Evolutionary conservation across 1,140 invertebrate species (phyloP), one percentile per base, ranked within the genome.

Genomic region (Melanaphis sacchari): DNA sequence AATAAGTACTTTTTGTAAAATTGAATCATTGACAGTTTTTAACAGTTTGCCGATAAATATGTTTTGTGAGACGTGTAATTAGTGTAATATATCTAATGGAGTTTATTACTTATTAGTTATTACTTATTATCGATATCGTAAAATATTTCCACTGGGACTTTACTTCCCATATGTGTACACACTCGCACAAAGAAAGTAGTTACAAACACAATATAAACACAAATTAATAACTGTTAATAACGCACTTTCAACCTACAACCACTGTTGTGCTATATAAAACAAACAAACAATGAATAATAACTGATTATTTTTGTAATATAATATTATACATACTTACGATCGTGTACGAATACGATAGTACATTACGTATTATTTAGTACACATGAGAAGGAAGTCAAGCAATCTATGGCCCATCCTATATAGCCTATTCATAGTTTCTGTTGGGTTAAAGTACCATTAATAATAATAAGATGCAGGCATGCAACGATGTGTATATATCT

Each of bases 271-370:
- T 49, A 46, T 43, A 21, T 85, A 85, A 52, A 52, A 89, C 36
- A 59, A 90, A 90, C 11, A 90, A 90, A 90, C 88, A 90, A 90
- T 90, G 88, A 90, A 26, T 59, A 54, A 59, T 52, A 89, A 89
- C n/a, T 59, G 15, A 90, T 90, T 59, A 7, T 54, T 52, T 90
- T 90, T 9, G 26, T 54, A 26, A 38, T 52, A 52, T 89, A 24
- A 24, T 52, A 52, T 38, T 89, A 52, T 89, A 49, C 46, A 43
- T 43, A 49, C 18, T 49, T 49, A 49, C 46, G 46, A 49, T 49
- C 46, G 46, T 49, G 4, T 89, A 36, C 15, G 59, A 76, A n/a
- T n/a, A 5, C 59, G n/a, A n/a, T n/a, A n/a, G n/a, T n/a, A 66
- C 46, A 49, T 88, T 22, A 40, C 36, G 88, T 18, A 22, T 54